phyloP scores from a whole-genome alignment of 2,113 vertebrate species.

The Paramisgurnus dabryanus region DNA sequence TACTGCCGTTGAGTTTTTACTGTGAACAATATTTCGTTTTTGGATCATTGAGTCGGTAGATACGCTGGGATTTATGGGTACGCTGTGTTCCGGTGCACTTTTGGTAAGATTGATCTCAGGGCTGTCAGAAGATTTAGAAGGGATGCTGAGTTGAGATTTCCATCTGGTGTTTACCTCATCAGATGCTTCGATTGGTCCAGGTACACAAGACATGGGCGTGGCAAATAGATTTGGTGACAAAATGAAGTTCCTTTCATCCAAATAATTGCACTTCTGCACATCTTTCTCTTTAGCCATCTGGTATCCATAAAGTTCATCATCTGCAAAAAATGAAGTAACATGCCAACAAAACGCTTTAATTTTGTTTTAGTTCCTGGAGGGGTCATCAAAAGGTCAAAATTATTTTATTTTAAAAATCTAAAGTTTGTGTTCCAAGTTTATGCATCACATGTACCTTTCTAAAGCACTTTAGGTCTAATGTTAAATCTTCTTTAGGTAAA shows the following conservation, averaged over 20 bases:
- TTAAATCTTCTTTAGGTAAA: background rate
- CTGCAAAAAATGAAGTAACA: constrained; percentile 43
- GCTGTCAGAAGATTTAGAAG: constrained; percentile 7
- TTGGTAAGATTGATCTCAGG: background rate
- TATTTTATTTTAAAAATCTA: no score
- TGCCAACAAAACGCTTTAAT: constrained; percentile 51
- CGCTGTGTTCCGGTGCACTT: constrained; percentile 6
- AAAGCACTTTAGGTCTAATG: background rate
- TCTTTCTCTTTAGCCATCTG: constrained; percentile 32
- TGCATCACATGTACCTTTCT: no score
- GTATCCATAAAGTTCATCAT: constrained; percentile 42
- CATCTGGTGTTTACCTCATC: background rate
- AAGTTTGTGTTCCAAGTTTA: no score
- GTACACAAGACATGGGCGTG: background rate
- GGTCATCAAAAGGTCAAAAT: background rate
- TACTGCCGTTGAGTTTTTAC: constrained; percentile 1
- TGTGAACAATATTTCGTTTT: constrained; percentile 24
- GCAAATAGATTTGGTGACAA: constrained; percentile 49
- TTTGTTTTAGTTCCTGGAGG: constrained; percentile 47
- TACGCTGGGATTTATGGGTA: constrained; percentile 23
- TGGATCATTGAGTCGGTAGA: constrained; percentile 26
- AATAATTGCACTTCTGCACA: constrained; percentile 55
- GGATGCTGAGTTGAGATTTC: constrained; percentile 7
- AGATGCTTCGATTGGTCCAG: background rate
- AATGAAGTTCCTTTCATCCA: constrained; percentile 56